Evolutionary conservation across 2,113 vertebrate genomes (phyloP), one percentile per base, ranked within the genome.

Genomic region (Aptenodytes forsteri): DNA sequence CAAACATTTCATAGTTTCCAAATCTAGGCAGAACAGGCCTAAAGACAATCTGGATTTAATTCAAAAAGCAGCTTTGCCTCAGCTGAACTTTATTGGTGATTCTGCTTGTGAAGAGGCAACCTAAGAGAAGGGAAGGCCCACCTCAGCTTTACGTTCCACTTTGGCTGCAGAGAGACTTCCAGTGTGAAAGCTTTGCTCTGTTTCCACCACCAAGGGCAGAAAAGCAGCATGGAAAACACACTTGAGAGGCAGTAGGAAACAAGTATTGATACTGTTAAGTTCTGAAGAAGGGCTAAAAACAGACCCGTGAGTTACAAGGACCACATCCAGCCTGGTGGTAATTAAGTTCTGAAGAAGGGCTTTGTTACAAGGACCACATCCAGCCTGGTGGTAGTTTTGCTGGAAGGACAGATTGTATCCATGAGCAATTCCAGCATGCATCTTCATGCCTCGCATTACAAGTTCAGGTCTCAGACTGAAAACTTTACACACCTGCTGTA

Each of bases 31-130:
- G 52, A 91, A 93, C 12, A 75, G 32, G 61, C 65, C 78, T 91
- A 77, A 90, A 87, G 34, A 82, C 50, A 85, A 83, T 49, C 30
- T 89, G 76, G 83, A 92, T 73, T 86, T 61, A 83, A 62, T 81
- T 82, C 36, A 83, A 92, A 92, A 86, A 90, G 9, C 46, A 70
- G 27, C n/a, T 86, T 61, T 72, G 67, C 83, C 83, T 96, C 4
- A 1, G 7, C 2, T 83, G 88, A 97, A 83, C 94, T 95, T 83
- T 38, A 80, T 19, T 77, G 36, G 36, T 27, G 40, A 83, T 90
- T 79, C 67, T 76, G 49, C 56, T 76, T 82, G 52, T 36, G 17
- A 93, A 91, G 56, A 84, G 55, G 29, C 78, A 89, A 49, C 34
- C 62, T 42, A 56, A 65, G 32, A 72, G 38, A 91, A 81, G 15